Conservation (phyloP, 2,797 vertebrate species). For the Leptodactylus fallax region DNA sequence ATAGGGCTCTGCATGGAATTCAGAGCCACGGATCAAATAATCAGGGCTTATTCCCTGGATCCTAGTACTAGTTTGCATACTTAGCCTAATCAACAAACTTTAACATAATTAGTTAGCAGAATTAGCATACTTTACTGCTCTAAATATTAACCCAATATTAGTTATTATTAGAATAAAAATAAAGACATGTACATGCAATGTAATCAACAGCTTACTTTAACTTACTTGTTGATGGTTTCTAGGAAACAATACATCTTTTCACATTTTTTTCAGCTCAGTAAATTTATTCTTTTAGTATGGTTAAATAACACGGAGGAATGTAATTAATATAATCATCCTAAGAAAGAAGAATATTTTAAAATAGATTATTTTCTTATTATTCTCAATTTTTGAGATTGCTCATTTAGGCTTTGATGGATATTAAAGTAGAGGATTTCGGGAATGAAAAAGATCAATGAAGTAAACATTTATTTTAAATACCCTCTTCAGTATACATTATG, state of each 20-base stretch:
- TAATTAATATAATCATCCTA: not conserved
- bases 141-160: no score
- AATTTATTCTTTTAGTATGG: not conserved
- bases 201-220: not conserved
- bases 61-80: no score
- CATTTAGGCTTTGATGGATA: not conserved
- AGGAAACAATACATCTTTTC: not conserved
- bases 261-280: not conserved
- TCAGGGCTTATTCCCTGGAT: no score
- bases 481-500: not conserved
- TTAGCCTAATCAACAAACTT: no score
- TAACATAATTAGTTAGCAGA: no score
- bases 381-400: not conserved
- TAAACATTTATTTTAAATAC: not conserved
- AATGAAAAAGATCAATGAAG: slow-evolving; percentile 2
- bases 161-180: no score
- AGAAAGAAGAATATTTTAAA: not conserved
- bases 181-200: no score
- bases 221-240: not conserved
- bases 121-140: no score
- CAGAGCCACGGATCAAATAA: no score
- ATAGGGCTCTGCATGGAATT: no score
- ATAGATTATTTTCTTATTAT: not conserved
- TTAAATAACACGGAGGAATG: not conserved
- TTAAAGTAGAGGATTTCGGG: not conserved